A percentile compares a stretch with the other conserved stretches of the same genome.
Evolutionary conservation across 2,797 vertebrate species (phyloP).

Genomic region (Hydrophis major): DNA sequence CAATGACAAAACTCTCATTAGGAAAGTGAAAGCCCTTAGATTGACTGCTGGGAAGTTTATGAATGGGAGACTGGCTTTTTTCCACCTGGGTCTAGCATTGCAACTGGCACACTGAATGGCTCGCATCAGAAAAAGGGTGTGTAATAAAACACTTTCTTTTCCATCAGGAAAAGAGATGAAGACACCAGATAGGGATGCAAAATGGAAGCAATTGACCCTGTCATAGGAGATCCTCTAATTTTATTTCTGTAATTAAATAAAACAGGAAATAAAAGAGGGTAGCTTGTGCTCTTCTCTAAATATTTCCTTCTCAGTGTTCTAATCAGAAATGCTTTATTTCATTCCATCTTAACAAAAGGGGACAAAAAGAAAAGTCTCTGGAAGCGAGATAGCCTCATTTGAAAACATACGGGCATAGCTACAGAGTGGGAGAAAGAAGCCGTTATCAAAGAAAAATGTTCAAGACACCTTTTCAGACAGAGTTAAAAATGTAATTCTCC

Average conservation of each 20-base stretch:
- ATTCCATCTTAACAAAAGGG: not conserved
- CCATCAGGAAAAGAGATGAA: not conserved
- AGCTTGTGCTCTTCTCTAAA: not conserved
- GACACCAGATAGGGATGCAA: not conserved
- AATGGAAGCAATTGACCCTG: not conserved
- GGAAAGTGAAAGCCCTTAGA: not conserved
- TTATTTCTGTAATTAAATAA: not conserved
- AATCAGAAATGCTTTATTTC: not conserved
- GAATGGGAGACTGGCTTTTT: not conserved
- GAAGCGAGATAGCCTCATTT: not conserved
- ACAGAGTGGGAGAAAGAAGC: not conserved
- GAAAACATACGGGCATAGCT: not conserved
- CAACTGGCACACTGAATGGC: not conserved
- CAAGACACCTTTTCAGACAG: not conserved
- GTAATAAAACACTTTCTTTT: not conserved
- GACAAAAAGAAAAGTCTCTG: not conserved
- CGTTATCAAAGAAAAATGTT: conserved; percentile 8
- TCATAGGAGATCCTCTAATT: not conserved
- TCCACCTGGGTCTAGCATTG: not conserved
- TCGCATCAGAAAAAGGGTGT: not conserved
- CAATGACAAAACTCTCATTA: not conserved
- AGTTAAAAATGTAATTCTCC: conserved; percentile 27
- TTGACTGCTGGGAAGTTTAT: not conserved
- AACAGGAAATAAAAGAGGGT: not conserved
- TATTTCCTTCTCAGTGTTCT: not conserved